Evolutionary conservation across 1,140 invertebrate genomes (phyloP), one percentile per base, ranked within the genome.

Genomic region (Panulirus ornatus): DNA sequence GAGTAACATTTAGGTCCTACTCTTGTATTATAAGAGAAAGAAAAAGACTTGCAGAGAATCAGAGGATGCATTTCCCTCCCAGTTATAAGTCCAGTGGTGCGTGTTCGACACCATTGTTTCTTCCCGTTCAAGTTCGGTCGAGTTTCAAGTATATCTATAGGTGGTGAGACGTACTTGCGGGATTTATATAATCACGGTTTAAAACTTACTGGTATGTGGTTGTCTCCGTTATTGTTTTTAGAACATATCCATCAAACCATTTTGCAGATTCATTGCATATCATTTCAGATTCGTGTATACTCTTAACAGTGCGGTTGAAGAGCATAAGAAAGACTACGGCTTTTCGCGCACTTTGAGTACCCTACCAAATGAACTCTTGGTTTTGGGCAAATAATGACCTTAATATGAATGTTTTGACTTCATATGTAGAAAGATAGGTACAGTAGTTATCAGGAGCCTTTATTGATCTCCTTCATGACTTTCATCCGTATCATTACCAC

Each of bases 151-250:
- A 66, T 66, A 66, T 66, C 30, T 66, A 30, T 22, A 30, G 58
- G 58, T 66, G 58, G 27, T 30, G 5, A 22, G 58, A 27, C n/a
- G 58, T 66, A 66, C 58, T 27, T 66, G 58, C 58, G n/a, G 58
- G n/a, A 66, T 30, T 30, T 16, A 66, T 66, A 66, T 66, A 66
- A 30, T 66, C 58, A 66, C 58, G n/a, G n/a, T 38, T 81, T 54
- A 54, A n/a, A n/a, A 81, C 78, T 81, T 81, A 54, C 47, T 22
- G 22, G 2, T 81, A 58, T 27, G 42, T 36, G 38, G 30, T 81
- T 51, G 6, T 44, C 19, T 76, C 42, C 1, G 19, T n/a, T 42
- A 0, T 42, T n/a, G 19, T 8, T 36, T 30, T 42, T 76, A 22
- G 19, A 16, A 2, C 19, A 27, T 47, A 5, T 44, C 34, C 34